Evolutionary conservation across 2,888 invertebrate genomes (phyloP), one percentile per base, ranked within the genome.

Genomic region (Parnassius apollo): DNA sequence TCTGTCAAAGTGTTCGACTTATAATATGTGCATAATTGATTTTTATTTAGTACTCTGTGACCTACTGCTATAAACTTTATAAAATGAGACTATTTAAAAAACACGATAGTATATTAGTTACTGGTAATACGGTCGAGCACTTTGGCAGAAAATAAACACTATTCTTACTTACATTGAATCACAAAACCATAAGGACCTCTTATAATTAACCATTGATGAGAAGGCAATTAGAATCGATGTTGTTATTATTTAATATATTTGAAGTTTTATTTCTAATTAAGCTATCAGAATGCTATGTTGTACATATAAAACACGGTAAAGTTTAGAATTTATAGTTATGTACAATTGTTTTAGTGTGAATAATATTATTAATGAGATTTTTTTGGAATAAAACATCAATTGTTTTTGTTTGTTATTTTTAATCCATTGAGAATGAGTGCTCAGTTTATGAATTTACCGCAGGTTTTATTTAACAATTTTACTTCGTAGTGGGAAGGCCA

Each of bases 171-270:
- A 77, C 82, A 83, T 82, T 81, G 84, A 85, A 85, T 84, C 85
- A 86, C 87, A 90, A 89, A 92, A 92, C 92, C 92, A 88, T 84
- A 92, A 88, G 90, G 92, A 92, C 92, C 92, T 92, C 92, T 91
- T 92, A 91, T 91, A 89, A 88, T 85, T 91, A 91, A 91, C 91
- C 91, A 91, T 91, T 91, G 91, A 91, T 91, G 88, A 91, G 91
- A 91, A 89, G 90, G 90, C 90, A 86, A 89, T 89, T 91, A 90
- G 87, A 90, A 88, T 85, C 86, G 84, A 90, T 91, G 89, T 90
- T 91, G 90, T 91, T 91, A 91, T 91, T 88, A 89, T 91, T 91
- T 91, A 91, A 91, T 91, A 91, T 91, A 91, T 91, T 91, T 88
- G 87, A 90, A 85, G 88, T 91, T 91, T 91, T 91, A 90, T 91